Base-by-base conservation (phyloP, 2,797 vertebrate genomes). In the Taenioides sp. region DNA sequence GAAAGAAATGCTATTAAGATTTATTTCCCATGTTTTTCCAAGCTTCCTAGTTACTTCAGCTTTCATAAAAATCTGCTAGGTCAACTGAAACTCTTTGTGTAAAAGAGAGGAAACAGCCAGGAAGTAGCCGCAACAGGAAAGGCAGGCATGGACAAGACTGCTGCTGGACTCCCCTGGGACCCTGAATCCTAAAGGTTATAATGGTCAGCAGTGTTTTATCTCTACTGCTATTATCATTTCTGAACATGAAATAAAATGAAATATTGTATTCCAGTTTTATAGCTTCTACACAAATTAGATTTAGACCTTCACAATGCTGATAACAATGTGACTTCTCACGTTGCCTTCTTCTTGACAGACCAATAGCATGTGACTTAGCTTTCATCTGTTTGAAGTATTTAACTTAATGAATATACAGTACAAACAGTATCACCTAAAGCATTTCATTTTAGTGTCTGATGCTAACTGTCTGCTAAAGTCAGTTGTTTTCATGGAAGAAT, bases 41-140 rank as follows among this genome's bases (percentile, higher is more conserved):
- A 23, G 54, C 23, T 31, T 61, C 28, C 58, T 31, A 5, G 58
- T 60, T 7, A 31, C 58, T 58, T 14, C 28, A 28, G 20, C 1
- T 31, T 28, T 17, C n/a, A 31, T n/a, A n/a, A 81, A 90, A 90
- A 88, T 83, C 67, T 84, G 87, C 87, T 74, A 73, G 1, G 73
- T 88, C 82, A 81, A 90, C 80, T 71, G 74, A 87, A 87, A 83
- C n/a, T 85, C 79, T 84, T 90, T 90, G 89, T 91, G 82, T 87
- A 67, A 76, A 71, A 90, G 85, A 91, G 81, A 91, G 90, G 90
- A 92, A 92, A 90, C 76, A 78, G 87, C 80, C 93, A 91, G 93
- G 92, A 95, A 93, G 89, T 81, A 73, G 85, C 92, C 88, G 87
- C 88, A 83, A 85, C 86, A 86, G 91, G 89, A 91, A 92, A 83